These are phyloP conservation scores for Cyanoderma ruficeps DNA, from an alignment of 2,113 vertebrate genomes.

Conservation along the genomic window DNA sequence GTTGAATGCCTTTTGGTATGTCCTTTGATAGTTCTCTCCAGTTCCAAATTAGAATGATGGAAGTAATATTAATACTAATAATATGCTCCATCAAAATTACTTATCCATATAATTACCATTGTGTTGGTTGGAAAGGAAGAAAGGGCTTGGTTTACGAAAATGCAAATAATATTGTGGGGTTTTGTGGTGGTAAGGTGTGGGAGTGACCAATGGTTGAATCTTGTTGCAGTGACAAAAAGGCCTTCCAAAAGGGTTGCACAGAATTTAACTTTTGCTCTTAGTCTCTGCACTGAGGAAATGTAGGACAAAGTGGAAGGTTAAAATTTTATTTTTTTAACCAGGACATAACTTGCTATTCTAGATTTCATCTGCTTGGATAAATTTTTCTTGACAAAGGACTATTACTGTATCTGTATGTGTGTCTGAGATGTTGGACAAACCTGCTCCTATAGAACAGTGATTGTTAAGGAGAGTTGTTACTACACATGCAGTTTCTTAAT, in stretches of 20 bases:
- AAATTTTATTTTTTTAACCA: neutral
- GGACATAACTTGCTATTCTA: neutral
- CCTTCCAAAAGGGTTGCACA: neutral
- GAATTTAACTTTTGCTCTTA: neutral
- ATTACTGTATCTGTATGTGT: accelerated
- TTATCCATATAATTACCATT: neutral
- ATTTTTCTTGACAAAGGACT: neutral
- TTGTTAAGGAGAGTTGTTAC: neutral
- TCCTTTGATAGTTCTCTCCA: neutral
- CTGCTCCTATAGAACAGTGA: neutral
- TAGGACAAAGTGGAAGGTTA: neutral
- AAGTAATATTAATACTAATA: neutral
- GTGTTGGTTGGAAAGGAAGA: neutral
- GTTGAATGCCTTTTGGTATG: neutral
- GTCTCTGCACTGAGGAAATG: neutral
- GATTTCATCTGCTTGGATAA: neutral
- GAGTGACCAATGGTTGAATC: neutral
- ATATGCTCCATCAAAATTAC: neutral
- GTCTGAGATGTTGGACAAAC: neutral
- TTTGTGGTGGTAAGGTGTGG: neutral
- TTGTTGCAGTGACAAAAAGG: neutral
- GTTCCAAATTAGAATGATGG: neutral
- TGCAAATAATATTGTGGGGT: neutral
- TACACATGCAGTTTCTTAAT: neutral
- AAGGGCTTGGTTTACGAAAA: neutral